Evolutionary conservation across 1,140 invertebrate species (phyloP), one percentile per base, ranked within the genome.

Genomic region (Macrotrachela quadricornifera): DNA sequence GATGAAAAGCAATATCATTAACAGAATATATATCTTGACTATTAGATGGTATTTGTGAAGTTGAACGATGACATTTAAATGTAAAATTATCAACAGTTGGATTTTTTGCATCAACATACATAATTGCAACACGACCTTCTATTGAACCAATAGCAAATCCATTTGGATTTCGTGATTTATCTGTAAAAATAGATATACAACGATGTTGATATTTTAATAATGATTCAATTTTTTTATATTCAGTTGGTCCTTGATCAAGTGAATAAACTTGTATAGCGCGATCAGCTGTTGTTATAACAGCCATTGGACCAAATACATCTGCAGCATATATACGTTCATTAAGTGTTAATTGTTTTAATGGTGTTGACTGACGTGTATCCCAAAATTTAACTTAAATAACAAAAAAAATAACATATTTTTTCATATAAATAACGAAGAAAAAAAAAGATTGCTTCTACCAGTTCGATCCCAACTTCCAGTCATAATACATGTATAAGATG

Each of bases 81-180:
- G 92, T 97, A 66, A 99, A 99, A 70, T 97, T 99, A 62, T 97
- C 91, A n/a, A n/a, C n/a, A 69, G 96, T 96, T 1, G 88, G 83
- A 71, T 85, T 92, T 16, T 76, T 68, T 9, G 87, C 78, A 67
- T 83, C 87, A 0, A 94, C 80, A 66, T 94, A 92, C 62, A 96
- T 88, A 62, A 97, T 94, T 21, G 87, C 90, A 1, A 95, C 90
- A 43, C 90, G 77, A 9, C 72, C 73, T 53, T 71, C 68, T 44
- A 71, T 70, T 49, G 64, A 67, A 48, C 91, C 91, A 37, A 96
- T 69, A 1, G 87, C 90, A 74, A 87, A 95, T 12, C 87, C 87
- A 61, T 74, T 73, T 15, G 80, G 78, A 45, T 71, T 60, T 50
- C 63, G 66, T 54, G 73, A 76, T 58, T 80, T 79, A 66, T 85